Base-by-base conservation (phyloP, 2,888 invertebrate genomes). In the Autographa pulchrina region DNA sequence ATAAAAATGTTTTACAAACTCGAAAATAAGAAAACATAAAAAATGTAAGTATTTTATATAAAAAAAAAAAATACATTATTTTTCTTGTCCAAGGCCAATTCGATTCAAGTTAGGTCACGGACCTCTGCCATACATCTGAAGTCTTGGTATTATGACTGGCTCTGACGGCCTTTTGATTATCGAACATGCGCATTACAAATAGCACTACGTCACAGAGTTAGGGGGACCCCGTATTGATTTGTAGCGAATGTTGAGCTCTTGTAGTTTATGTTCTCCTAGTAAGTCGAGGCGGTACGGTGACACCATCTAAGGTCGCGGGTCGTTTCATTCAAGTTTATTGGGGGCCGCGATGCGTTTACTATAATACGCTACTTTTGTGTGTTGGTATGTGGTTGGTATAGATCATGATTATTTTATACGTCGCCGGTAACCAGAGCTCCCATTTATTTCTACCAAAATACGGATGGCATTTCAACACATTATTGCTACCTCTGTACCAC, bases 211-310 rank as follows among this genome's bases (percentile, higher is more conserved):
- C 48, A 48, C 48, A 48, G n/a, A n/a, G 14, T 14, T 14, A n/a
- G 16, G 48, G 16, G 48, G n/a, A n/a, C 7, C 48, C 14, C 14
- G 8, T 1, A 48, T 48, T n/a, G 48, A 48, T 48, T n/a, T 43
- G 4, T n/a, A n/a, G 48, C 48, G 48, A 48, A 18, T 13, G 13
- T 1, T 14, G 25, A 18, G 14, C 20, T 25, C 56, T 13, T 25
- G n/a, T 18, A n/a, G 16, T 41, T 41, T 48, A 59, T 78, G 73
- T 9, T 70, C 4, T n/a, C 74, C 77, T 75, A 62, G 81, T 79
- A 31, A 54, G 52, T 18, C 18, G 52, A 25, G 25, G 43, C 61
- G 61, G 48, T 14, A 43, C 8, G 52, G 62, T 60, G 58, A 74
- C 78, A 69, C 68, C 25, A 61, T 65, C 18, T 66, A 68, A 75